Evolutionary conservation across 2,888 invertebrate genomes (phyloP).

Genomic region (Girardia tigrina): DNA sequence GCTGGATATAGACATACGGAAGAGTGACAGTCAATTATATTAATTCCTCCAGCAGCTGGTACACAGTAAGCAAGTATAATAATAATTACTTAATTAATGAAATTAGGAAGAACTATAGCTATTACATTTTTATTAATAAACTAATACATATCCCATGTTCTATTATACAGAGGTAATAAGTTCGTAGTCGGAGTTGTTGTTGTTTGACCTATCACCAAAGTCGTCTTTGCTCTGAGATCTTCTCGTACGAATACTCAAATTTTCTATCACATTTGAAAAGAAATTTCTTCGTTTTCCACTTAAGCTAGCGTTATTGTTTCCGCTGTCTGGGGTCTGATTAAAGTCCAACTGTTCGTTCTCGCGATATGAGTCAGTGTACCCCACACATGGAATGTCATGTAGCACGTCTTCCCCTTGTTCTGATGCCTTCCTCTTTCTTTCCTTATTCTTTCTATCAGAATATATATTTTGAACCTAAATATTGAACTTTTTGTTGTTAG

Average conservation of each 20-base stretch:
- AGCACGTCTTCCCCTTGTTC: background rate
- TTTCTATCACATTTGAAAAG: background rate
- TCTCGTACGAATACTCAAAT: background rate
- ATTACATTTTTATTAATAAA: too few species aligned
- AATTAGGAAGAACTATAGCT: too few species aligned
- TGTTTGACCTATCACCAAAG: background rate
- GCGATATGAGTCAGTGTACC: background rate
- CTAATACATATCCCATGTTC: too few species aligned
- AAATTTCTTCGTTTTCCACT: background rate
- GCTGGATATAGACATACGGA: too few species aligned
- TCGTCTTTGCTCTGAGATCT: conserved; percentile 5
- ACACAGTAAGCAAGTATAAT: too few species aligned
- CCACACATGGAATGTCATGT: background rate
- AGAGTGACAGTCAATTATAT: too few species aligned
- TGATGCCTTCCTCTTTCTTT: background rate
- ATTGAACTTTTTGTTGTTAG: background rate
- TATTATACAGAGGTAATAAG: conserved; percentile 27
- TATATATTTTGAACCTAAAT: background rate
- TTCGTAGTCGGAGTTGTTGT: conserved; percentile 29
- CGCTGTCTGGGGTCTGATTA: background rate
- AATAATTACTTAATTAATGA: too few species aligned
- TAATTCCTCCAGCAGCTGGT: too few species aligned
- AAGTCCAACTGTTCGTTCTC: background rate
- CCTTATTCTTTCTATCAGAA: background rate
- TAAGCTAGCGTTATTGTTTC: background rate